phyloP scores from a whole-genome alignment of 2,113 vertebrate species.

The Ammodytes marinus region DNA sequence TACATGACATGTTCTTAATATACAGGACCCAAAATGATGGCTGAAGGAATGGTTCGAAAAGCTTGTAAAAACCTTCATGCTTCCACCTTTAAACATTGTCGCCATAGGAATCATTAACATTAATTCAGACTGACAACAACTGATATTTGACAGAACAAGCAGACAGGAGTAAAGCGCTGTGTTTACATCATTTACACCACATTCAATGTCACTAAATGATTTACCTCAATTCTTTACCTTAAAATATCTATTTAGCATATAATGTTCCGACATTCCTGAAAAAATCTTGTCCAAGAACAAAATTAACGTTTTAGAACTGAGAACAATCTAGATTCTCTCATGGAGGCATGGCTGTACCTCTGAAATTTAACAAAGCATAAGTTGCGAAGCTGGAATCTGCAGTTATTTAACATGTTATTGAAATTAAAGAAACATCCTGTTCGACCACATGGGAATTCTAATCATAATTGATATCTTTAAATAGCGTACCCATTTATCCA shows the following conservation, averaged over 20 bases:
- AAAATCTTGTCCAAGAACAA: slow-evolving; percentile 1
- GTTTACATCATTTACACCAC: neutral
- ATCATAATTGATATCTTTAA: slow-evolving; percentile 62
- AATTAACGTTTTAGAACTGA: neutral
- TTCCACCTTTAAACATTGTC: neutral
- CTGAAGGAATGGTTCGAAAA: neutral
- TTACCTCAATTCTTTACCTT: neutral
- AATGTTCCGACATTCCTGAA: neutral
- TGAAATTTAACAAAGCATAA: slow-evolving; percentile 35
- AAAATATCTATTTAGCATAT: neutral
- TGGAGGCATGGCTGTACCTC: neutral
- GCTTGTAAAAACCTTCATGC: neutral
- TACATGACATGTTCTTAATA: neutral
- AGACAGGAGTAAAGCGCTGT: neutral
- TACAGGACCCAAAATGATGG: neutral
- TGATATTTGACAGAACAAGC: neutral
- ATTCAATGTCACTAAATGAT: neutral
- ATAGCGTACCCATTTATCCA: slow-evolving; percentile 66
- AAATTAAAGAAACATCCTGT: slow-evolving; percentile 29
- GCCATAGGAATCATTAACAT: neutral
- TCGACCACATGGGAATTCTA: slow-evolving; percentile 43
- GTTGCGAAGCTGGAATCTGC: slow-evolving; percentile 21
- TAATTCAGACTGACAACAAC: neutral
- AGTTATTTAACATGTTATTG: slow-evolving; percentile 42
- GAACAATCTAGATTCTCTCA: neutral